Base-by-base conservation (phyloP, 30 jellyfish, hydroid and myxozoan genomes). In the Morbakka virulenta region DNA sequence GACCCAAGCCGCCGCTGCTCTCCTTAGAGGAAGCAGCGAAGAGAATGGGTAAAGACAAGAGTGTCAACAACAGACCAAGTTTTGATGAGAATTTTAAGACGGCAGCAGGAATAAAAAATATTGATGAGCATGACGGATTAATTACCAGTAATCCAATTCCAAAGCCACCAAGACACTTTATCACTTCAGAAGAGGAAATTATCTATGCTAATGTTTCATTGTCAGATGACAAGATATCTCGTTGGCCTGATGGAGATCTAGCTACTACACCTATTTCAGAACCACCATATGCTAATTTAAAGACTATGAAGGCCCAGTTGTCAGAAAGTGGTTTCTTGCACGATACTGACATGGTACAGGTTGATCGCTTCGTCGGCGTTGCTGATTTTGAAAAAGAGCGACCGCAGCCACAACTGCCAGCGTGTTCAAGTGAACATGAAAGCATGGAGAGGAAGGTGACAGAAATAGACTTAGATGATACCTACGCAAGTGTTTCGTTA, bases 61-160 rank as follows among this genome's bases (percentile, higher is more conserved):
- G 17, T 41, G 57, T 6, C 9, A 6, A 9, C 57, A 17, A 9
- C 57, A 41, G 57, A 41, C n/a, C n/a, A n/a, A n/a, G n/a, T n/a
- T n/a, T n/a, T n/a, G n/a, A n/a, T n/a, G n/a, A n/a, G n/a, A n/a
- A n/a, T n/a, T n/a, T n/a, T n/a, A n/a, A n/a, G n/a, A n/a, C n/a
- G n/a, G n/a, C n/a, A n/a, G n/a, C n/a, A n/a, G n/a, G n/a, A n/a
- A n/a, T n/a, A n/a, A n/a, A n/a, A n/a, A n/a, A n/a, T n/a, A n/a
- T n/a, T n/a, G n/a, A n/a, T n/a, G n/a, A n/a, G n/a, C n/a, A n/a
- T n/a, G n/a, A n/a, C n/a, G n/a, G n/a, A n/a, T n/a, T n/a, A n/a
- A n/a, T n/a, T n/a, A n/a, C n/a, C n/a, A n/a, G n/a, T 13, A 84
- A 84, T 69, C 89, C 95, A 28, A 62, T 84, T 0, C 89, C 95